Evolutionary conservation across 1,140 invertebrate genomes (phyloP).

Genomic region (Anoplolepis gracilipes): DNA sequence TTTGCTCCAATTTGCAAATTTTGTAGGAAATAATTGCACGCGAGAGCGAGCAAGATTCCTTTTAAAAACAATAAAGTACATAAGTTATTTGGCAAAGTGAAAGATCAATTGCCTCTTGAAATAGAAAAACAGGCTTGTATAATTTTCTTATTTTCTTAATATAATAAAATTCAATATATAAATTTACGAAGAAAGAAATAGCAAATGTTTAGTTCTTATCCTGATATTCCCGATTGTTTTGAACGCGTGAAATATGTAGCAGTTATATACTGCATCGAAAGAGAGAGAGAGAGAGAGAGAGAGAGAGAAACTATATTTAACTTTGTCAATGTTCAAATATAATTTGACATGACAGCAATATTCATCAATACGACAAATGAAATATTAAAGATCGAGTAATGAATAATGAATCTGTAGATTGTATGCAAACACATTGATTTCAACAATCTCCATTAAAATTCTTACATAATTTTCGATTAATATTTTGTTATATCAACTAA

Average conservation of each 20-base stretch:
- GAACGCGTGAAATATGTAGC: constrained; percentile 10
- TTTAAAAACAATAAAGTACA: neutral
- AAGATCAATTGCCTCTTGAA: neutral
- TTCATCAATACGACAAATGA: constrained; percentile 23
- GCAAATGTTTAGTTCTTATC: neutral
- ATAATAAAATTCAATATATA: neutral
- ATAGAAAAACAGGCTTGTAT: neutral
- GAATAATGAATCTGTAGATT: constrained; percentile 28
- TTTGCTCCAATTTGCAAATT: constrained; percentile 23
- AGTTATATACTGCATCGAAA: too few species aligned
- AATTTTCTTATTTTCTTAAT: constrained; percentile 9
- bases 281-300: neutral
- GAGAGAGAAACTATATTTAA: constrained; percentile 45
- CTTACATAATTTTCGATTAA: neutral
- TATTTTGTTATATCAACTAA: neutral
- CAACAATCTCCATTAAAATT: constrained; percentile 8
- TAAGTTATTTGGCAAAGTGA: neutral
- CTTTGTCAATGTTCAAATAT: constrained; percentile 23
- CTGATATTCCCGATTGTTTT: too few species aligned
- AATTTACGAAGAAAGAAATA: constrained; percentile 5
- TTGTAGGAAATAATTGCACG: neutral
- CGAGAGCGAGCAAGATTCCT: neutral
- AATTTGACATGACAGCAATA: constrained; percentile 39
- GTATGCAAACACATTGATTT: neutral
- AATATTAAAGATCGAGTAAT: constrained; percentile 38